phyloP scores from a whole-genome alignment of 1,140 invertebrate genomes.

The Leptopilina boulardi region DNA sequence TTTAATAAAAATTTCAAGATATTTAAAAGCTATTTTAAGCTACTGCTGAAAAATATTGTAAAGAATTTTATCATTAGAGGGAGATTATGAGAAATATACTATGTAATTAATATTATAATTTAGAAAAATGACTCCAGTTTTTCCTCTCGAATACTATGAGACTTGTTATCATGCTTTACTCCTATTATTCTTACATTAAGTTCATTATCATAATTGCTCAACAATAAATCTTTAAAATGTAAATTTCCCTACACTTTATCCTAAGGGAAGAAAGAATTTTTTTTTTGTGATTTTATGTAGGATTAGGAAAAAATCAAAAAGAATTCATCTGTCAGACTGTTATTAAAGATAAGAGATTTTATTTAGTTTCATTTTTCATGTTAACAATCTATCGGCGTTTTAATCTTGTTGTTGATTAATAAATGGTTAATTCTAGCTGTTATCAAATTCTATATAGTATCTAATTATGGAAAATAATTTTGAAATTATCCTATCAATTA shows the following conservation, averaged over 20 bases:
- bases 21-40: neutral
- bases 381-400: slow-evolving; percentile 8
- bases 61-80: too few species aligned
- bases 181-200: slow-evolving; percentile 8
- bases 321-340: neutral
- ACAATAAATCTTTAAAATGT: slow-evolving; percentile 1
- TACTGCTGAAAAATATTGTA: neutral
- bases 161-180: neutral
- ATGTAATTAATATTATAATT: neutral
- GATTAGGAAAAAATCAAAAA: slow-evolving; percentile 5
- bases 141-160: neutral
- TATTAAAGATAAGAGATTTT: neutral
- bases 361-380: neutral
- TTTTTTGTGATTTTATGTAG: neutral
- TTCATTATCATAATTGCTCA: slow-evolving; percentile 10
- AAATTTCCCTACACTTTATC: neutral
- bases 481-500: too few species aligned
- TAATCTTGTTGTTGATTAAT: neutral
- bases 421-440: neutral
- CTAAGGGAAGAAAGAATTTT: neutral
- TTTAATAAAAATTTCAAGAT: neutral
- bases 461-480: too few species aligned
- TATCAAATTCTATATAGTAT: too few species aligned
- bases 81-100: neutral
- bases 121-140: neutral